Evolutionary conservation across 1,140 invertebrate genomes (phyloP).

Genomic region (Drosophila setifemur): DNA sequence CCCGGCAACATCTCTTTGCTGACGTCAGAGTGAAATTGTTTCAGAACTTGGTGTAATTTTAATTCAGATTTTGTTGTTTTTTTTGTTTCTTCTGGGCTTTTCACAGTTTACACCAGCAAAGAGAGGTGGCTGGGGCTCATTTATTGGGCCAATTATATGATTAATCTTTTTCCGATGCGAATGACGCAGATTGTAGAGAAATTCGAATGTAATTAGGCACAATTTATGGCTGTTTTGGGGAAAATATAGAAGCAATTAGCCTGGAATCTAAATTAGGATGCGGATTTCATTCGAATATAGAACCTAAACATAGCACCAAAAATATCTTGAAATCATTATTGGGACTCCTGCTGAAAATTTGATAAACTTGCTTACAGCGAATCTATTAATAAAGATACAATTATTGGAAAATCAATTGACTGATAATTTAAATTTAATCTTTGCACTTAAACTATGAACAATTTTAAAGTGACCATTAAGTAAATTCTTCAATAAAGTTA

Average conservation of each 20-base stretch:
- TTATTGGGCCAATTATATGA: conserved; percentile 73
- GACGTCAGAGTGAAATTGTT: conserved; percentile 59
- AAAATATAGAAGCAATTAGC: conserved; percentile 45
- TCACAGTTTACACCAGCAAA: conserved; percentile 49
- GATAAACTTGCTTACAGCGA: neutral
- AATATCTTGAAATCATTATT: conserved; percentile 5
- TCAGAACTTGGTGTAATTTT: conserved; percentile 35
- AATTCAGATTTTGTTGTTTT: neutral
- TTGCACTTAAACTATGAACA: too few species aligned
- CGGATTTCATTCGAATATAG: conserved; percentile 20
- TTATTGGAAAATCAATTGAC: neutral
- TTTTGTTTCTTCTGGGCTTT: conserved; percentile 32
- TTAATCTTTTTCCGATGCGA: conserved; percentile 54
- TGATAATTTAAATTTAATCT: too few species aligned
- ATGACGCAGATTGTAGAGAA: conserved; percentile 60
- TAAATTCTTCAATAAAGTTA: too few species aligned
- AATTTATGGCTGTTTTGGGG: conserved; percentile 40
- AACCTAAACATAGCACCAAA: conserved; percentile 2
- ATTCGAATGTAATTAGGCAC: conserved; percentile 38
- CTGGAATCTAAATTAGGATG: conserved; percentile 37
- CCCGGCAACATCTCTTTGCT: neutral
- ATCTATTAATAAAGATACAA: neutral
- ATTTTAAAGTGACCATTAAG: too few species aligned
- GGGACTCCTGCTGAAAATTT: neutral
- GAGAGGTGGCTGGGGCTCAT: conserved; percentile 12